Base-by-base conservation (phyloP, 2,113 vertebrate genomes). In the Arothron firmamentum region DNA sequence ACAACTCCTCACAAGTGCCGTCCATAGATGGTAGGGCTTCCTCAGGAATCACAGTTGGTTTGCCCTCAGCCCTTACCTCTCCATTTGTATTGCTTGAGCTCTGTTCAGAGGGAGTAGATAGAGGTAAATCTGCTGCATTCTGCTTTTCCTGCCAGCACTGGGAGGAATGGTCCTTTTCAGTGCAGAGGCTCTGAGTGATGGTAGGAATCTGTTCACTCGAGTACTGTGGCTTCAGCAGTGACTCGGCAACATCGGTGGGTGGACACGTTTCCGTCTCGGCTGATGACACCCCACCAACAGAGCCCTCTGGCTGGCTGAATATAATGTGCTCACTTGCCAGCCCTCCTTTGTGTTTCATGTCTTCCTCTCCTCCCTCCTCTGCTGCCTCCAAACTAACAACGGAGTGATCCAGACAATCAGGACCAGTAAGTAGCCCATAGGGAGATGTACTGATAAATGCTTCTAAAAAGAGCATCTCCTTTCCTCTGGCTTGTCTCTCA, bases 171-270 rank as follows among this genome's bases (percentile, higher is more conserved):
- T 85, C 77, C 78, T 59, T 67, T 59, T 85, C 65, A 45, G 74
- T 75, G 75, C 62, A 69, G 64, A 79, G 72, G 83, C 74, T 73
- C 55, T 67, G 67, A 41, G 71, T 61, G 77, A 70, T 66, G 63
- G 75, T 48, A 56, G 74, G 70, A 63, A 65, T 74, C 53, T 63
- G 23, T 78, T 88, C 74, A 55, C 48, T 78, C 65, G 65, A n/a
- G 73, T 79, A 64, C 74, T 79, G 79, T 75, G 76, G 74, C 76
- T 82, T 81, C 57, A 78, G 72, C 82, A 63, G 83, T 87, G 86
- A 88, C 84, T 88, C 84, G 63, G 84, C 79, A 87, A 88, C 84
- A 79, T 86, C 50, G 52, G 65, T 79, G 85, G 86, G 84, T 67
- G 85, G 81, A 82, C 77, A 67, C 52, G 72, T 72, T 70, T 79